Base-by-base conservation (phyloP, 2,797 vertebrate genomes). In the Thripadectes ignobilis region DNA sequence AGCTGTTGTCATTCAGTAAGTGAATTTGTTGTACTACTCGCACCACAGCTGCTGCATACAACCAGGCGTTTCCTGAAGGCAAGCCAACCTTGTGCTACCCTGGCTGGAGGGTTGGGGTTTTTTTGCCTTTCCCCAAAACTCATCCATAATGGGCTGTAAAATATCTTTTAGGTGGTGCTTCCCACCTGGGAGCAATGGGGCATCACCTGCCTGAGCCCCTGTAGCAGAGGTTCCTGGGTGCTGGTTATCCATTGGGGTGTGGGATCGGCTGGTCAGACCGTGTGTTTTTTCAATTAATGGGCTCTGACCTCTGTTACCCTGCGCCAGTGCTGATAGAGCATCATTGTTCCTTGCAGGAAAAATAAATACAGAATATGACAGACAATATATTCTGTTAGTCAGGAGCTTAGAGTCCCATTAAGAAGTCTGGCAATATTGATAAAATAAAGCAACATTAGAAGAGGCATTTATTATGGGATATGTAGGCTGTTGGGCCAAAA, bases 1-100 rank as follows among this genome's bases (percentile, higher is more conserved):
- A 98, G 98, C 98, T 98, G 98, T 98, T 98, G 98, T 98, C 98
- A 98, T 98, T 98, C 98, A 98, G 98, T 98, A 98, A 98, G 98
- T 98, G 98, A 98, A 98, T 98, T 98, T 98, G 98, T 98, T 98
- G 98, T 98, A 97, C 97, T 98, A 98, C 98, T 98, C 96, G 67
- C 97, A 94, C 97, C 98, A 97, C 98, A 98, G 98, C 98, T 98
- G 98, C 97, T 98, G 97, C 97, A 98, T 97, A 98, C 98, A 98
- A 97, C 98, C 98, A 80, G 96, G 97, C 97, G 51, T 98, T 98
- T 98, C 98, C 98, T 98, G 98, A 98, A 98, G 98, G 98, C 97
- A 97, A 98, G 98, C 97, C 98, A 98, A 97, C 93, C 97, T 96
- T 93, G 88, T 49, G 97, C 94, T 98, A 97, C 97, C 96, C 97